phyloP scores from a whole-genome alignment of 2,113 vertebrate genomes.

The Neogobius melanostomus region DNA sequence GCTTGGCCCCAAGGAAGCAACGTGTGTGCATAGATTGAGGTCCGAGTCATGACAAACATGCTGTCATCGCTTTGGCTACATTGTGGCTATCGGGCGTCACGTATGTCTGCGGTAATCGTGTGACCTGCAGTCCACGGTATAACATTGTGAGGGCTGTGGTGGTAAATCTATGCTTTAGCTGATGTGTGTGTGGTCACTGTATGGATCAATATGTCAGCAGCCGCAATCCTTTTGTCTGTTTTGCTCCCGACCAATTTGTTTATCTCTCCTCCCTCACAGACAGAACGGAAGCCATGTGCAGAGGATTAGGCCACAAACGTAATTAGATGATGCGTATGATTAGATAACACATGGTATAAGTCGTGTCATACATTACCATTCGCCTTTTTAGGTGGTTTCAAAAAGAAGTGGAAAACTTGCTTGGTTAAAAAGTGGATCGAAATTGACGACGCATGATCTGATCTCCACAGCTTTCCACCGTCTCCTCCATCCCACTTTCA shows the following conservation, averaged over 20 bases:
- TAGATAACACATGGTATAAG: no score
- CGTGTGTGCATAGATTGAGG: conserved; percentile 23
- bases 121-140: conserved; percentile 33
- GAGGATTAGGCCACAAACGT: no score
- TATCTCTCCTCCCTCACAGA: conserved; percentile 3
- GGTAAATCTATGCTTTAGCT: conserved; percentile 48
- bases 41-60: conserved; percentile 42
- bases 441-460: neutral
- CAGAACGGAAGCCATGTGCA: no score
- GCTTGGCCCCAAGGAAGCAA: conserved; percentile 41
- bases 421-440: no score
- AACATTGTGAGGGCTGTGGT: conserved; percentile 47
- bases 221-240: conserved; percentile 20
- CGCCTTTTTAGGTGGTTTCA: neutral
- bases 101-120: conserved; percentile 25
- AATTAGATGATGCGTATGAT: no score
- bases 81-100: neutral
- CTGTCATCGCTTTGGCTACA: conserved; percentile 37
- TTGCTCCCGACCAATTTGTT: conserved; percentile 5
- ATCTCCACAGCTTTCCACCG: neutral
- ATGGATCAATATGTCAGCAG: conserved; percentile 63
- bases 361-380: no score
- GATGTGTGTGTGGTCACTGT: conserved; percentile 30
- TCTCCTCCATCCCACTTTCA: conserved; percentile 2
- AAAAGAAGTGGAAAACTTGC: no score